Evolutionary conservation across 2,797 vertebrate genomes (phyloP).

Genomic region (Cygnus olor): DNA sequence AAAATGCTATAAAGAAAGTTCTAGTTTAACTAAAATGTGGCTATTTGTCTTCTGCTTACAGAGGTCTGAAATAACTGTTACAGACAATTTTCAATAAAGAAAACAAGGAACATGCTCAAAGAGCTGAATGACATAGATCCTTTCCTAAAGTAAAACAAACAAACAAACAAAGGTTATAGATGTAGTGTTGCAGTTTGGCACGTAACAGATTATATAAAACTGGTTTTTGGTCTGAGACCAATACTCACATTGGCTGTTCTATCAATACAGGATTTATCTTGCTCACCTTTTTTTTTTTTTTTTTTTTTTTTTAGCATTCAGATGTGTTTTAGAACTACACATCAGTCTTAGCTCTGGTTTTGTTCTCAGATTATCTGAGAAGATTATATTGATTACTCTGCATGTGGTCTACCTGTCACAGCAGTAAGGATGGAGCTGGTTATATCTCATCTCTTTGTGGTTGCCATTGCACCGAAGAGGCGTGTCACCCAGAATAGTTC

Average conservation of each 20-base stretch:
- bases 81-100: neutral
- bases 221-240: neutral
- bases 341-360: neutral
- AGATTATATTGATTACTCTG: neutral
- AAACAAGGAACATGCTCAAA: neutral
- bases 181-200: neutral
- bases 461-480: neutral
- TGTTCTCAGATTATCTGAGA: neutral
- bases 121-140: neutral
- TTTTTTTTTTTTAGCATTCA: neutral
- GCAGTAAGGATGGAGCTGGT: neutral
- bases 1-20: neutral
- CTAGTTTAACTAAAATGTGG: slow-evolving; percentile 22
- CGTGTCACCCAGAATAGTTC: neutral
- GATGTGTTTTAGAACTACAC: neutral
- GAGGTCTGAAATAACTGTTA: slow-evolving; percentile 14
- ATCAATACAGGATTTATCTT: neutral
- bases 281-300: neutral
- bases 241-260: neutral
- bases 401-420: neutral
- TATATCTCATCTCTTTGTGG: neutral
- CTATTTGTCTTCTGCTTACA: slow-evolving; percentile 30
- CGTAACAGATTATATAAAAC: neutral
- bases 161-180: neutral
- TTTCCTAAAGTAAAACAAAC: neutral